Conservation (phyloP, 2,888 invertebrate species). For the Cryptus viduatorius region DNA sequence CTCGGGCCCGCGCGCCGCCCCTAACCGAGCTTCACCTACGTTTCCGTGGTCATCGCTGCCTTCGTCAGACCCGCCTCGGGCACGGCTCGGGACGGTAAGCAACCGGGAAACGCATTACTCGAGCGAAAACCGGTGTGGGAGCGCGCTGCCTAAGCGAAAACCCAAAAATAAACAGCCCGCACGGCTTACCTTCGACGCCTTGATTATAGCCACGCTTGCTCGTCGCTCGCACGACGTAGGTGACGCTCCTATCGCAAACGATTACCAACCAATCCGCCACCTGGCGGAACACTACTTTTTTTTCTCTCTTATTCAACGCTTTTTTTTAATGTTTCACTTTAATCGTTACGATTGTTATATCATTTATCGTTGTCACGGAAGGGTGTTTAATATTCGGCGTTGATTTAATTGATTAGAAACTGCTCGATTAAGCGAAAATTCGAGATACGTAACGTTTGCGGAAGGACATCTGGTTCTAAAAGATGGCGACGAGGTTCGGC, state of each 20-base stretch:
- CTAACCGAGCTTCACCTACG: constrained; percentile 78
- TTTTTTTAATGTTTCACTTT: not conserved
- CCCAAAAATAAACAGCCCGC: constrained; percentile 81
- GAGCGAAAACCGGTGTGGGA: constrained; percentile 75
- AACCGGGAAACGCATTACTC: constrained; percentile 78
- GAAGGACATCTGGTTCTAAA: constrained; percentile 13
- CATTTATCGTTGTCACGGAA: not conserved
- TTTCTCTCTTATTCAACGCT: not conserved
- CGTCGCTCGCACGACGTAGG: constrained; percentile 66
- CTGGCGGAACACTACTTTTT: constrained; percentile 42
- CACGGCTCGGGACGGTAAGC: constrained; percentile 75
- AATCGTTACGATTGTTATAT: not conserved
- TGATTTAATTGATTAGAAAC: not conserved
- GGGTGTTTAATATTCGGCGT: not conserved
- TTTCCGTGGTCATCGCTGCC: constrained; percentile 80
- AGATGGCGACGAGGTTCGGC: constrained; percentile 29
- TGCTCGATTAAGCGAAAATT: not conserved
- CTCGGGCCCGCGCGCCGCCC: constrained; percentile 73
- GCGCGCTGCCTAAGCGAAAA: constrained; percentile 76
- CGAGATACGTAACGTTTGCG: not conserved
- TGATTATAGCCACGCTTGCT: constrained; percentile 93
- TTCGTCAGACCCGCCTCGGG: constrained; percentile 79
- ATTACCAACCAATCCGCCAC: constrained; percentile 53
- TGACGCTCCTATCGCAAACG: constrained; percentile 65
- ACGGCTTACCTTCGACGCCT: constrained; percentile 91